phyloP scores from a whole-genome alignment of 1,140 invertebrate species.

The Archegozetes longisetosus region DNA sequence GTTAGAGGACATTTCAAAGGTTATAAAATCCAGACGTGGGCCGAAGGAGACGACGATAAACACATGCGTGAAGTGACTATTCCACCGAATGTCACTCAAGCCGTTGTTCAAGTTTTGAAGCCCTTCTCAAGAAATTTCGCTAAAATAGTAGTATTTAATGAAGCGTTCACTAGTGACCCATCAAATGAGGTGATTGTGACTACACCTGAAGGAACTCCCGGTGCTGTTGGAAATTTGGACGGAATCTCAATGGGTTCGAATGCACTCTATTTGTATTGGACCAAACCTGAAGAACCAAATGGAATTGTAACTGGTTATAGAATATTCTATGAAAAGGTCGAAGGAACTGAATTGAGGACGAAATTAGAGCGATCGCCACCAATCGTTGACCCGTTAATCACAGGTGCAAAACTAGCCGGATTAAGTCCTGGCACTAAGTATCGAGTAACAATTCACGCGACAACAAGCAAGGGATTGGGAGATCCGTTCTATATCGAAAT shows the following conservation, averaged over 20 bases:
- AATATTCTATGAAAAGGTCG: slow-evolving; percentile 61
- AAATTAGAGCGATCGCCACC: slow-evolving; percentile 52
- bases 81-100: slow-evolving; percentile 48
- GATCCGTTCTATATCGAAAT: slow-evolving; percentile 28
- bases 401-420: slow-evolving; percentile 64
- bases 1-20: slow-evolving; percentile 76
- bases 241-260: slow-evolving; percentile 71
- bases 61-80: slow-evolving; percentile 58
- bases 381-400: slow-evolving; percentile 53
- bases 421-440: slow-evolving; percentile 73
- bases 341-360: slow-evolving; percentile 36
- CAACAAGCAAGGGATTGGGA: slow-evolving; percentile 64
- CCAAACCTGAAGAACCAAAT: slow-evolving; percentile 78
- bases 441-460: slow-evolving; percentile 58
- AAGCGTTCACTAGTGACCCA: slow-evolving; percentile 67
- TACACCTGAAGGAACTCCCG: slow-evolving; percentile 43
- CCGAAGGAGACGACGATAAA: slow-evolving; percentile 47
- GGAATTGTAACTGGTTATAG: slow-evolving; percentile 81
- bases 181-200: slow-evolving; percentile 33
- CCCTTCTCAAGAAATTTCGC: slow-evolving; percentile 79
- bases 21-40: slow-evolving; percentile 92
- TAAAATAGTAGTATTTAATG: slow-evolving; percentile 75
- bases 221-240: slow-evolving; percentile 64
- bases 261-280: slow-evolving; percentile 74
- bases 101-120: slow-evolving; percentile 65